Conservation (phyloP, 2,113 vertebrate genomes). For the Myanophis thanlyinensis region DNA sequence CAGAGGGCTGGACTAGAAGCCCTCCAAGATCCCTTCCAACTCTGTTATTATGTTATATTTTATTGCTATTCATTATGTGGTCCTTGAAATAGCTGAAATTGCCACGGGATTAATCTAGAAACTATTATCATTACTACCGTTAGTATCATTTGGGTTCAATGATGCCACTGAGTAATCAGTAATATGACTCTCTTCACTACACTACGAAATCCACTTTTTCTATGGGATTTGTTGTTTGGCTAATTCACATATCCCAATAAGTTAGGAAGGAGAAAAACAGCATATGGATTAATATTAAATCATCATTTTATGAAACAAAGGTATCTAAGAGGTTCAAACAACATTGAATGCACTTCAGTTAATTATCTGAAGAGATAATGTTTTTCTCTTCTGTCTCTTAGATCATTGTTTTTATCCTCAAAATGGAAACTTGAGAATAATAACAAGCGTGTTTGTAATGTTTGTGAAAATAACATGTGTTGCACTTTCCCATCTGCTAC, state of each 20-base stretch:
- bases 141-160: background rate
- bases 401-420: background rate
- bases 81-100: background rate
- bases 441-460: background rate
- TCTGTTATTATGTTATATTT: background rate
- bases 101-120: background rate
- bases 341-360: background rate
- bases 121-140: background rate
- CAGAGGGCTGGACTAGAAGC: background rate
- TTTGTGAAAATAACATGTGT: slow-evolving; percentile 2
- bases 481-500: slow-evolving; percentile 8
- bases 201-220: background rate
- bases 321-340: background rate
- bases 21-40: background rate
- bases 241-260: background rate
- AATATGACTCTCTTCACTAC: background rate
- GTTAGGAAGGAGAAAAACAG: background rate
- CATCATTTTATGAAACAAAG: background rate
- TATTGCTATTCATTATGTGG: background rate
- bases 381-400: background rate
- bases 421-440: background rate
- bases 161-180: background rate
- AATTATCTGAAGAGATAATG: background rate
- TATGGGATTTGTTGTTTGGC: background rate
- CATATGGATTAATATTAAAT: background rate